Percentiles rank a stretch among this genome's conserved stretches.
phyloP scores from a whole-genome alignment of 1,140 invertebrate species.

The Scaptomyza montana region DNA sequence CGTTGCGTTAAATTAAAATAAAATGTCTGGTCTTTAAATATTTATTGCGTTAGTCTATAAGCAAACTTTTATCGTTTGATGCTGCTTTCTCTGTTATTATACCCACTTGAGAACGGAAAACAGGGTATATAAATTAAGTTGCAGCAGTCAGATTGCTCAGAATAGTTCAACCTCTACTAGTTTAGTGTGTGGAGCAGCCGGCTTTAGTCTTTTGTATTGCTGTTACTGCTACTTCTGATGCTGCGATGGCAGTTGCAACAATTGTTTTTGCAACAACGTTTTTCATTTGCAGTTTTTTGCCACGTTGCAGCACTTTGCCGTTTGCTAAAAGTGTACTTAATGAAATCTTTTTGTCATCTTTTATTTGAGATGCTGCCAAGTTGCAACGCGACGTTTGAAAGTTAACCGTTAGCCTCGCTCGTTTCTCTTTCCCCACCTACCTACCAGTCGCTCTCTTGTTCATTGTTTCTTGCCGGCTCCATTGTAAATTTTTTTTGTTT shows the following conservation, averaged over 20 bases:
- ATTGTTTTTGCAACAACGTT: conserved; percentile 77
- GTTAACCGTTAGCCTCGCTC: conserved; percentile 31
- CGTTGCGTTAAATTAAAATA: no score
- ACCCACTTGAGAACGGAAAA: not conserved
- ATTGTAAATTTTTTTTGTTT: conserved; percentile 62
- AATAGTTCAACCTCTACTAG: not conserved
- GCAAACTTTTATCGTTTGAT: no score
- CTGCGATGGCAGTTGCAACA: conserved; percentile 58
- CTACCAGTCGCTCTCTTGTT: not conserved
- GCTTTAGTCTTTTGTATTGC: conserved; percentile 57
- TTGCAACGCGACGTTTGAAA: conserved; percentile 58
- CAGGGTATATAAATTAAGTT: conserved; percentile 23
- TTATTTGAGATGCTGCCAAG: conserved; percentile 63
- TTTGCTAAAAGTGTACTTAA: conserved; percentile 74
- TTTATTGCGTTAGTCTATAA: no score
- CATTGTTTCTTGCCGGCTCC: conserved; percentile 66
- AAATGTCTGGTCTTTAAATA: no score
- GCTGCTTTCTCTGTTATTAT: not conserved
- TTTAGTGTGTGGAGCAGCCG: conserved; percentile 23
- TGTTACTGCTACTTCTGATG: conserved; percentile 28
- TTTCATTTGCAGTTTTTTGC: conserved; percentile 47
- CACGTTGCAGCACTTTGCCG: conserved; percentile 49
- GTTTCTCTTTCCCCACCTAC: not conserved
- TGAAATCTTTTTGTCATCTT: conserved; percentile 83
- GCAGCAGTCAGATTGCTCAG: conserved; percentile 7